Evolutionary conservation across 1,140 invertebrate species (phyloP).

Genomic region (Achatina immaculata): DNA sequence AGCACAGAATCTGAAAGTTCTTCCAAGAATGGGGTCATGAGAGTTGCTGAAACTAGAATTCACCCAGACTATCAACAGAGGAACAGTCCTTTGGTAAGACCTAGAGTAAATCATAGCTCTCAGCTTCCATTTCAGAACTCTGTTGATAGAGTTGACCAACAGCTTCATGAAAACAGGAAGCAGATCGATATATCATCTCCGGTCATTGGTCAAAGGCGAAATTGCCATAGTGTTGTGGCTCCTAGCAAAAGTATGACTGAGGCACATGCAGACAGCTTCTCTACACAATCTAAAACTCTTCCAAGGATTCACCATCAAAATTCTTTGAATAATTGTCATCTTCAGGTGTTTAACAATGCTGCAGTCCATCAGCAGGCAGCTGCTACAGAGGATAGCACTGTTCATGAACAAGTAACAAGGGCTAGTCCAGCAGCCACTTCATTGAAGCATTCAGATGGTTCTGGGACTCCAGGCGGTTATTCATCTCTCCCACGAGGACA

Average conservation of each 20-base stretch:
- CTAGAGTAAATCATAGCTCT: not conserved
- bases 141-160: slow-evolving; percentile 37
- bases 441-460: slow-evolving; percentile 36
- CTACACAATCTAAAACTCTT: slow-evolving; percentile 11
- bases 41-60: not conserved
- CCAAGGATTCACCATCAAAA: slow-evolving; percentile 10
- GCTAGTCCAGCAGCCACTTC: slow-evolving; percentile 8
- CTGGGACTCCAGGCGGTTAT: slow-evolving; percentile 24
- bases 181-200: slow-evolving; percentile 39
- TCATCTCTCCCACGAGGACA: slow-evolving; percentile 35
- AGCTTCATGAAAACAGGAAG: slow-evolving; percentile 36
- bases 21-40: not conserved
- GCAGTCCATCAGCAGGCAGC: not conserved
- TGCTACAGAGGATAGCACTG: not conserved
- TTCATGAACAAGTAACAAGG: not conserved
- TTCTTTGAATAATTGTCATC: not conserved
- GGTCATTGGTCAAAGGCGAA: slow-evolving; percentile 15
- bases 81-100: not conserved
- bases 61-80: not conserved
- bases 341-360: not conserved
- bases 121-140: slow-evolving; percentile 1
- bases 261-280: not conserved
- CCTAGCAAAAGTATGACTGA: not conserved
- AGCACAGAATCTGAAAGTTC: not conserved
- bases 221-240: not conserved